Evolutionary conservation across 2,888 invertebrate genomes (phyloP).

Genomic region (Caenorhabditis zanzibari): DNA sequence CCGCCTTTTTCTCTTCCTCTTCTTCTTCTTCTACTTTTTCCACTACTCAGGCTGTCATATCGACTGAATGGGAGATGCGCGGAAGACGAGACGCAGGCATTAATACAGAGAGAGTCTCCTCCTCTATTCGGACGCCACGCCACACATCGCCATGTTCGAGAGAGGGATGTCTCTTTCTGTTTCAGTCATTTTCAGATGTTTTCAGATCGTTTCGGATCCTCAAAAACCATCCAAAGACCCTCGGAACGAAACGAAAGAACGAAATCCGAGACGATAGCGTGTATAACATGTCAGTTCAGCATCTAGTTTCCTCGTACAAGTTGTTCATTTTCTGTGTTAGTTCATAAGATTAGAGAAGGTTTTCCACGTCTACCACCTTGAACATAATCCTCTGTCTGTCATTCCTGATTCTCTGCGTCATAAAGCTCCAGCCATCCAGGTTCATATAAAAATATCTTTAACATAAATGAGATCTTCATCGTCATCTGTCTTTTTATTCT

Average conservation of each 20-base stretch:
- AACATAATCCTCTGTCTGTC: slow-evolving; percentile 19
- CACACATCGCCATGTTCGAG: slow-evolving; percentile 40
- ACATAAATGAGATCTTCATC: neutral
- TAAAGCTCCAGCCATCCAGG: slow-evolving; percentile 4
- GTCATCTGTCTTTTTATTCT: neutral
- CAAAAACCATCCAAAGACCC: too few species aligned
- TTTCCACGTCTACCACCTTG: slow-evolving; percentile 6
- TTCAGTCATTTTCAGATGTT: slow-evolving; percentile 44
- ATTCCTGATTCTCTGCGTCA: slow-evolving; percentile 16
- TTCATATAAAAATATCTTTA: slow-evolving; percentile 1
- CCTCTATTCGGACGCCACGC: slow-evolving; percentile 31
- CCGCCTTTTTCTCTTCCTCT: neutral
- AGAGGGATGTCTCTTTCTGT: slow-evolving; percentile 25
- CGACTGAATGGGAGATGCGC: slow-evolving; percentile 54
- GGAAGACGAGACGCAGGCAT: slow-evolving; percentile 45
- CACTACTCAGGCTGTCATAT: slow-evolving; percentile 36
- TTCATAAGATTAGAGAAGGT: slow-evolving; percentile 36
- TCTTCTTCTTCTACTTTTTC: slow-evolving; percentile 16
- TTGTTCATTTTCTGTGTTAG: slow-evolving; percentile 35
- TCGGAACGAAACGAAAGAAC: slow-evolving; percentile 10
- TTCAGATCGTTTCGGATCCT: neutral
- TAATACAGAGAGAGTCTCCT: slow-evolving; percentile 17
- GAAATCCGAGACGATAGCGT: slow-evolving; percentile 47
- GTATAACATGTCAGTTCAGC: slow-evolving; percentile 30
- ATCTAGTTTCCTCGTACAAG: slow-evolving; percentile 1